Evolutionary conservation across 2,797 vertebrate species (phyloP).

Genomic region (Mus minutoides): DNA sequence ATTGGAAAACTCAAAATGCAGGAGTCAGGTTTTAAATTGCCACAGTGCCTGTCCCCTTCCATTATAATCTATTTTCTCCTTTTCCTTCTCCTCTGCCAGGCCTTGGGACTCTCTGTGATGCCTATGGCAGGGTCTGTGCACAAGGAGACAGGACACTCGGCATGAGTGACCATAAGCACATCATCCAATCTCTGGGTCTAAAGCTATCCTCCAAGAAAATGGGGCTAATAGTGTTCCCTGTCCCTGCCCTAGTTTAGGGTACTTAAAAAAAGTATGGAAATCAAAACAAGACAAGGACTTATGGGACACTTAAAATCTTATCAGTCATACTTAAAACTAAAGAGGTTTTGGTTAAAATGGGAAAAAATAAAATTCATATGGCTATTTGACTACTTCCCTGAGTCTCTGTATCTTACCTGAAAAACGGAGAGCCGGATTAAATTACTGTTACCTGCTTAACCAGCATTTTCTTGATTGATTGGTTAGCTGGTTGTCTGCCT

Average conservation of each 20-base stretch:
- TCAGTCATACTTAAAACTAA: constrained; percentile 11
- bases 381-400: not conserved
- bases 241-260: not conserved
- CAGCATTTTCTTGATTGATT: not conserved
- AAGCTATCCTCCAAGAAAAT: not conserved
- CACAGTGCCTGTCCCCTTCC: not conserved
- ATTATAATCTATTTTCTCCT: not conserved
- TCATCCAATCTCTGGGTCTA: not conserved
- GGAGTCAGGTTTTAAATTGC: not conserved
- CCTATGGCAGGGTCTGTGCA: not conserved
- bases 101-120: not conserved
- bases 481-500: not conserved
- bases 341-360: constrained; percentile 13
- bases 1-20: not conserved
- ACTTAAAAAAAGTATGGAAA: not conserved
- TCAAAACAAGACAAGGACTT: constrained; percentile 19
- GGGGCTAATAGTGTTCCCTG: not conserved
- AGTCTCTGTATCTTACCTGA: not conserved
- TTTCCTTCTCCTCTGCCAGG: not conserved
- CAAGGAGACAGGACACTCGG: not conserved
- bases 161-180: not conserved
- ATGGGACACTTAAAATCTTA: not conserved
- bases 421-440: not conserved
- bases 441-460: not conserved
- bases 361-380: not conserved